Base-by-base conservation (phyloP, 2,113 vertebrate genomes). In the Otocyon megalotis region DNA sequence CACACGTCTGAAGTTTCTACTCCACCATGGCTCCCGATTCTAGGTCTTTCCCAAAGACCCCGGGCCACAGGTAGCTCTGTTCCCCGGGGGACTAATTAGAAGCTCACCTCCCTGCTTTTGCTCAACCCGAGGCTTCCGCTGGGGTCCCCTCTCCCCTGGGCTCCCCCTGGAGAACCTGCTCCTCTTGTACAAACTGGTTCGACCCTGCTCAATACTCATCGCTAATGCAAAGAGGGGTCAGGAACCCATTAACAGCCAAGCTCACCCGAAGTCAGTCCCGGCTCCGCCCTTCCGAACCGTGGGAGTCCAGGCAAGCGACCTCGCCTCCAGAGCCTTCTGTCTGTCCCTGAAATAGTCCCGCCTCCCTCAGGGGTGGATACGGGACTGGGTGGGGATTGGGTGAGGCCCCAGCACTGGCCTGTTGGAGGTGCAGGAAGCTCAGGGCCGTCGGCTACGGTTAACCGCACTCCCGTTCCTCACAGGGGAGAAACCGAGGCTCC, bases 131-230 rank as follows among this genome's bases (percentile, higher is more conserved):
- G 32, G 24, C n/a, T 10, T 30, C 17, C 20, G 1, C 65, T 1
- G 14, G 43, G 56, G 8, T 89, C 54, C 72, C 17, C 24, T 72
- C 22, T 8, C 16, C 30, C 2, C 65, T 87, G 63, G 65, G 63
- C 63, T 76, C 74, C 67, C 48, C 12, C 32, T 4, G 17, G 89
- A 71, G 76, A 14, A 16, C n/a, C 56, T 48, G 26, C 53, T 72
- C 43, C 69, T 35, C 17, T 14, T 14, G 1, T 28, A 32, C 77
- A 79, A n/a, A 71, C 54, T 28, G 32, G 16, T 16, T n/a, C 0
- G 1, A 5, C 15, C 5, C 24, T 19, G 0, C 14, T 53, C 77
- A 13, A 37, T 28, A 3, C 13, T 48, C 32, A 0, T 35, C 17
- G 20, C 4, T 3, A 50, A 43, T 15, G 3, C 13, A 22, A 43